phyloP scores from a whole-genome alignment of 2,113 vertebrate species.

The Gymnorhina tibicen region DNA sequence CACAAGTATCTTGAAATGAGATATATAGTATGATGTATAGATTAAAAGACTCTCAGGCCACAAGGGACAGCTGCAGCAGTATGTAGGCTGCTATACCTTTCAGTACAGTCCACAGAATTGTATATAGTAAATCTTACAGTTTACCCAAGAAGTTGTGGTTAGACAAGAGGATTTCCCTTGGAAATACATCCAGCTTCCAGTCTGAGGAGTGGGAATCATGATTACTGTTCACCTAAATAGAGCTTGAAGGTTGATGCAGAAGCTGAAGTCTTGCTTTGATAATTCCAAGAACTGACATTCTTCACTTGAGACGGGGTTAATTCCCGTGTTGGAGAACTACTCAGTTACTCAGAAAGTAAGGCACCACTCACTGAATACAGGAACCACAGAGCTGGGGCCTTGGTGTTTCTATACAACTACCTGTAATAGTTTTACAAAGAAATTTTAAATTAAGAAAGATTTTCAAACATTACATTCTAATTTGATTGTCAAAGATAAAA shows the following conservation, averaged over 20 bases:
- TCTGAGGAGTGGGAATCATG: neutral
- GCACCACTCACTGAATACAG: neutral
- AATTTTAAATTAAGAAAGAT: neutral
- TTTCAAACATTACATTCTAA: neutral
- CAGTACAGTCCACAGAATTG: neutral
- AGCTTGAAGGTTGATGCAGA: neutral
- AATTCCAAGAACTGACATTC: neutral
- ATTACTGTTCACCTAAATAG: neutral
- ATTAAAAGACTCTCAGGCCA: neutral
- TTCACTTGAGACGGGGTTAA: neutral
- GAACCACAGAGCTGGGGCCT: accelerated
- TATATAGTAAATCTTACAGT: neutral
- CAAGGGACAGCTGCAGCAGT: neutral
- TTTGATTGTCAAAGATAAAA: neutral
- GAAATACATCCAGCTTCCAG: neutral
- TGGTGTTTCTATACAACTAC: neutral
- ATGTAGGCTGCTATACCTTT: neutral
- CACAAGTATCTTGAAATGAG: neutral
- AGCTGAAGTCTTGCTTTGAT: neutral
- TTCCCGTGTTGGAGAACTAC: neutral
- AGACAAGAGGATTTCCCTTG: neutral
- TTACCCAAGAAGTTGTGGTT: neutral
- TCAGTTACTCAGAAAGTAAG: neutral
- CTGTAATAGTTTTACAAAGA: neutral
- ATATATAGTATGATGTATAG: neutral